Percentiles rank a stretch among this genome's conserved stretches.
Conservation (phyloP, 1,140 invertebrate genomes). For the Archivesica marissinica region DNA sequence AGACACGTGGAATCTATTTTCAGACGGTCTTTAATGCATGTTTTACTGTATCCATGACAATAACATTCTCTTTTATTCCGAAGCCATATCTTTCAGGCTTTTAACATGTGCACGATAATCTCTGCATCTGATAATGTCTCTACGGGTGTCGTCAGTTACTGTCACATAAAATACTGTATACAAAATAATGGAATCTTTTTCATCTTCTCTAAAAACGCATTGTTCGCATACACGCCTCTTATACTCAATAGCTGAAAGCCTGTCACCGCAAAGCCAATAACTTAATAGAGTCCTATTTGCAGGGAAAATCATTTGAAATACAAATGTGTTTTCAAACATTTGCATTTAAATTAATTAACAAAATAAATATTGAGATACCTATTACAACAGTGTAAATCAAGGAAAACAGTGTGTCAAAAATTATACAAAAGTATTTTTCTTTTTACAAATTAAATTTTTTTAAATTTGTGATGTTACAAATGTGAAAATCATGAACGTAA, state of each 20-base stretch:
- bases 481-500: too few species aligned
- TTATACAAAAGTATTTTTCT: too few species aligned
- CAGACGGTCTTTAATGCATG: too few species aligned
- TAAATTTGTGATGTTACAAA: too few species aligned
- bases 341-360: neutral
- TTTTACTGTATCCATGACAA: too few species aligned
- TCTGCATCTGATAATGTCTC: neutral
- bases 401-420: neutral
- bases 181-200: neutral
- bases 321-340: conserved; percentile 13
- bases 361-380: neutral
- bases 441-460: too few species aligned
- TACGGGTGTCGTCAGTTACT: neutral
- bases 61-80: too few species aligned
- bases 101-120: too few species aligned
- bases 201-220: neutral
- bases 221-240: neutral
- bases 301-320: neutral
- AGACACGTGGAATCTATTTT: too few species aligned
- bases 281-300: neutral
- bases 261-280: conserved; percentile 10
- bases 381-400: neutral
- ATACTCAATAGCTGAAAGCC: conserved; percentile 2
- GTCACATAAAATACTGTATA: conserved; percentile 6
- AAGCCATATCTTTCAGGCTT: too few species aligned